Evolutionary conservation across 2,888 invertebrate genomes (phyloP).

Genomic region (Odontomyia ornata): DNA sequence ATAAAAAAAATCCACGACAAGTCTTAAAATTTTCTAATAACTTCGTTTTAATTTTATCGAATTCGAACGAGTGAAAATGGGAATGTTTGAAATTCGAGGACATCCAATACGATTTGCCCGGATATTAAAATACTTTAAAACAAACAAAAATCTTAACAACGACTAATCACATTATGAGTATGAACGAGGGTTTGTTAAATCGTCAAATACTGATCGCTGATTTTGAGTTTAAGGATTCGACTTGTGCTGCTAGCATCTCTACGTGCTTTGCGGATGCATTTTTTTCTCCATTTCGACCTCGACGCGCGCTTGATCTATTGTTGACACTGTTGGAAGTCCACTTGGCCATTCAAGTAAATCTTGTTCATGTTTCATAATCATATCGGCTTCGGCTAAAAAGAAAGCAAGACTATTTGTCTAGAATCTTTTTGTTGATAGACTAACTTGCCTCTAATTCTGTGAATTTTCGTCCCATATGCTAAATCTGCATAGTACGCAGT

Average conservation of each 20-base stretch:
- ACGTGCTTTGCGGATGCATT: slow-evolving; percentile 69
- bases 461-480: slow-evolving; percentile 80
- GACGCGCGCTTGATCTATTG: slow-evolving; percentile 73
- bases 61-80: too few species aligned
- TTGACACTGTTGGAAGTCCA: slow-evolving; percentile 77
- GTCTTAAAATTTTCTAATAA: too few species aligned
- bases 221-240: too few species aligned
- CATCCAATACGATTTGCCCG: too few species aligned
- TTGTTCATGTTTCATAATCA: slow-evolving; percentile 78
- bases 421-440: background rate
- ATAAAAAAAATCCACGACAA: too few species aligned
- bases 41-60: too few species aligned
- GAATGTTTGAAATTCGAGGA: too few species aligned
- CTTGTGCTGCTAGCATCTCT: slow-evolving; percentile 43
- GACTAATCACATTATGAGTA: too few species aligned
- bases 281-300: slow-evolving; percentile 72
- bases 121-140: too few species aligned
- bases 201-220: too few species aligned
- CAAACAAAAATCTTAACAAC: too few species aligned
- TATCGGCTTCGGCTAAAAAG: slow-evolving; percentile 75
- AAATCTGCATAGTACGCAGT: slow-evolving; percentile 78
- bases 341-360: slow-evolving; percentile 76
- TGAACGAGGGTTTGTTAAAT: too few species aligned
- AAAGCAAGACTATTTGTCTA: background rate
- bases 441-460: slow-evolving; percentile 75